Base-by-base conservation (phyloP, 2,113 vertebrate species). In the Arenaria interpres region DNA sequence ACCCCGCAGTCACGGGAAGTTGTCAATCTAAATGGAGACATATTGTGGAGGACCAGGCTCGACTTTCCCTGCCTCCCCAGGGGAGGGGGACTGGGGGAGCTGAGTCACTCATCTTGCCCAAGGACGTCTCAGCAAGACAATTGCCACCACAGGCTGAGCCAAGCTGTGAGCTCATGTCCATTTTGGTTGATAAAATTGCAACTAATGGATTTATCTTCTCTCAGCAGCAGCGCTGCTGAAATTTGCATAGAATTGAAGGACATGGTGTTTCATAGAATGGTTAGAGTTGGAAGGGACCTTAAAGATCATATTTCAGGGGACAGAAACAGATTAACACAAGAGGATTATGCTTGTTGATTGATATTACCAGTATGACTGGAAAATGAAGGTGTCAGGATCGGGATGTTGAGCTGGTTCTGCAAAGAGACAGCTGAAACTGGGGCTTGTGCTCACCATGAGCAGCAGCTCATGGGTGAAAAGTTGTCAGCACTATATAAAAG, bases 1-100 rank as follows among this genome's bases (percentile, higher is more conserved):
- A 91, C 93, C 92, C 48, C 2, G 1, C 85, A 82, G 87, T 25
- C 89, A 50, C 9, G 54, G 94, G 71, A 88, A 90, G 74, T 22
- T 91, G 94, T 97, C 91, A 94, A 1, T 95, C 96, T 69, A 88
- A 94, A 95, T 74, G 74, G 88, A 95, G 91, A 94, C 4, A 2
- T 41, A 88, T 14, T 62, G 63, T 54, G 53, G 45, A 76, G 62
- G 62, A 89, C n/a, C 7, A 60, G 77, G 59, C 71, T 91, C 0
- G 0, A 39, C 39, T 90, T 57, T 22, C 41, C 59, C 22, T 7
- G 50, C 72, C 59, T 77, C 15, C 71, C 67, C 1, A 0, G 18
- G 48, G 57, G 27, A 73, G 57, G 41, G 39, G 57, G 20, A 5
- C 27, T 3, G 1, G 4, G 0, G 63, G 4, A 91, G 45, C 78